Evolutionary conservation across 2,113 vertebrate species (phyloP), one percentile per base, ranked within the genome.

Genomic region (Dendropsophus ebraccatus): DNA sequence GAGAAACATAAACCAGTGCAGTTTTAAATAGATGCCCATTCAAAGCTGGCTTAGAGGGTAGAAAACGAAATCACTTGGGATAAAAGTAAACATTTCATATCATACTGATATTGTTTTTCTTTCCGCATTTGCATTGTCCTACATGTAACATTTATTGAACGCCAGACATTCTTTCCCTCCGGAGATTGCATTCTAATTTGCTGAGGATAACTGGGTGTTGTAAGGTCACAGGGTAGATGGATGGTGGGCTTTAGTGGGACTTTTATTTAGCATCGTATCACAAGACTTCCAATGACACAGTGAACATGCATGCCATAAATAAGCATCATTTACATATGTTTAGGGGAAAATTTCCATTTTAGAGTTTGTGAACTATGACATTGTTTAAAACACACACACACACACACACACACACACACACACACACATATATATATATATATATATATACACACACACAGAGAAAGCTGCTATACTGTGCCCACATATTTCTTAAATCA

Each of bases 11-110:
- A 74, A 87, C 23, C n/a, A 81, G 67, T 41, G 10, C 28, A 30
- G 77, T 67, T 81, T 30, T 60, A 37, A 81, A 81, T 25, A 72
- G 23, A 81, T 35, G 65, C 77, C 35, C 85, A 86, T 45, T 86
- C 76, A 60, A 50, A 81, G 49, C 49, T 21, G 37, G 60, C 69
- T 60, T 73, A 86, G 10, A 16, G 73, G 41, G 28, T 69, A 23
- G 60, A 74, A 74, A 81, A 58, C 35, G 17, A 28, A 58, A 81
- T 47, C 62, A 47, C 78, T 54, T 77, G 60, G 67, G 16, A 58
- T 60, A 49, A 75, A 62, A 21, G 70, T 49, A 41, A 70, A 32
- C 81, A 67, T 82, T 70, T 67, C 30, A 70, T 69, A 82, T 21
- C 28, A 35, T n/a, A 14, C 11, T 32, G 62, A 82, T 56, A 73